phyloP scores from a whole-genome alignment of 1,140 invertebrate genomes.

The Macrocentrus cingulum region DNA sequence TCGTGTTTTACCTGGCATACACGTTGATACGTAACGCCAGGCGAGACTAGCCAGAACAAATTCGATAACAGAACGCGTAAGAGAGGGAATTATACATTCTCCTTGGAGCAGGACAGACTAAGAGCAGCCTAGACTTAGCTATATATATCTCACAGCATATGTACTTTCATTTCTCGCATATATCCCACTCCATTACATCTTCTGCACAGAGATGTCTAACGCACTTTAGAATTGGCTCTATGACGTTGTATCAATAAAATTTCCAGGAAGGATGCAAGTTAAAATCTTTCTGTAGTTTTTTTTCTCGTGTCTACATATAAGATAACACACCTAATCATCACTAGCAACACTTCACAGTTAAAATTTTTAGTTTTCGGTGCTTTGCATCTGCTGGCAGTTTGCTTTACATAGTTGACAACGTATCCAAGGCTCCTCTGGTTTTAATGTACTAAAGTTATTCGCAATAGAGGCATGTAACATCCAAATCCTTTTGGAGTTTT shows the following conservation, averaged over 20 bases:
- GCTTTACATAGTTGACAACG: too few species aligned
- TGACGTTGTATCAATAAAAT: constrained; percentile 26
- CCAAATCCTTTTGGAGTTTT: too few species aligned
- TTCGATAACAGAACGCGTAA: constrained; percentile 1
- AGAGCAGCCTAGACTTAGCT: neutral
- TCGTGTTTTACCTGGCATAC: too few species aligned
- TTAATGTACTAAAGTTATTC: too few species aligned
- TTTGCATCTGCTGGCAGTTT: too few species aligned
- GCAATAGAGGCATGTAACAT: too few species aligned
- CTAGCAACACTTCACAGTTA: too few species aligned
- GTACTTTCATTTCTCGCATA: constrained; percentile 21
- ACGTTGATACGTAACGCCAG: too few species aligned
- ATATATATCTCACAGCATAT: neutral
- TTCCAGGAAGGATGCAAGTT: constrained; percentile 9
- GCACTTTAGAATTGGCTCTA: constrained; percentile 14
- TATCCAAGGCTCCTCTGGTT: too few species aligned
- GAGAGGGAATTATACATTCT: neutral
- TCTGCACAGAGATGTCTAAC: neutral
- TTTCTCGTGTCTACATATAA: constrained; percentile 12
- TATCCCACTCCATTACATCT: neutral
- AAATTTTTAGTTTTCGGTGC: too few species aligned
- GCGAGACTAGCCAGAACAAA: neutral
- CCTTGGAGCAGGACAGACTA: neutral
- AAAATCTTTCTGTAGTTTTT: constrained; percentile 27
- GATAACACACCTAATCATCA: too few species aligned